These are phyloP conservation scores for Valencia hispanica DNA, from an alignment of 2,797 vertebrate genomes.

Conservation along the genomic window DNA sequence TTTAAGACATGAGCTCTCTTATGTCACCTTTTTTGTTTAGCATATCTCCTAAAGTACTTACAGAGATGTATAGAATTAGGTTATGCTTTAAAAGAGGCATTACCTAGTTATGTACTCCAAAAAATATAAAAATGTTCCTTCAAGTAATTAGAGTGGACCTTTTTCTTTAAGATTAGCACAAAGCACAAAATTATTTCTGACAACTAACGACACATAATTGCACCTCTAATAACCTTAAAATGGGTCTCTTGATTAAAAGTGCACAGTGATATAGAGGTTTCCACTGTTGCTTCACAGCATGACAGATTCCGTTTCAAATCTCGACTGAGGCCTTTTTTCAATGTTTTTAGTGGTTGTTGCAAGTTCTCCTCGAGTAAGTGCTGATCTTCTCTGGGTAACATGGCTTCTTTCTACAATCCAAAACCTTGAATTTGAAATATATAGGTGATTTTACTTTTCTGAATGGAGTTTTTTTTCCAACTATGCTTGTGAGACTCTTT, in stretches of 20 bases:
- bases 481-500: no score
- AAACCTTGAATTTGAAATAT: not conserved
- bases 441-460: not conserved
- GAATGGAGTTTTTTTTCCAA: not conserved
- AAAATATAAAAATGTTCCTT: not conserved
- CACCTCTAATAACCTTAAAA: not conserved
- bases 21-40: not conserved
- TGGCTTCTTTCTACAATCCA: not conserved
- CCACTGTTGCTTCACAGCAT: not conserved
- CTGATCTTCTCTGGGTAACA: not conserved
- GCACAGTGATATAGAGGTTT: not conserved
- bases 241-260: conserved; percentile 1
- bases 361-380: not conserved
- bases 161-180: conserved; percentile 5
- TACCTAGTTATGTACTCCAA: not conserved
- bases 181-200: not conserved
- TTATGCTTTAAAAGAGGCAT: no score
- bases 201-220: not conserved
- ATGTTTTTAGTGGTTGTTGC: not conserved
- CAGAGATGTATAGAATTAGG: not conserved
- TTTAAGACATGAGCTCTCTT: not conserved
- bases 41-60: no score
- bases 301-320: not conserved
- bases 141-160: not conserved
- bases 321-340: not conserved